A percentile compares a stretch with the other conserved stretches of the same genome.
Conservation (phyloP, 2,113 vertebrate species). For the Calyptomena viridis region DNA sequence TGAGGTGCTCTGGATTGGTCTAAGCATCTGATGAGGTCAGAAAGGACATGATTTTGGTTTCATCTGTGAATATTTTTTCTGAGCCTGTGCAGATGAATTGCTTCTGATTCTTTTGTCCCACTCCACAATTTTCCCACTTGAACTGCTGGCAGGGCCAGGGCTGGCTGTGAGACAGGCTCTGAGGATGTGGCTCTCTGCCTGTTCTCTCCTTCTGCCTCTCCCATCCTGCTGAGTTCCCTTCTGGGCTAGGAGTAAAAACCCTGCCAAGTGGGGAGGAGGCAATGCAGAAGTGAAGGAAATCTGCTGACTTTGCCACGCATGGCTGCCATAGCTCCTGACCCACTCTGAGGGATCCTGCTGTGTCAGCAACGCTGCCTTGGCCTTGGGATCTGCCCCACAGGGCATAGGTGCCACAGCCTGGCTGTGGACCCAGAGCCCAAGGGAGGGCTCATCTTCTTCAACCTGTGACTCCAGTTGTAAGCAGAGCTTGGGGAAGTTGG, state of each 20-base stretch:
- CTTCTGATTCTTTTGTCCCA: background rate
- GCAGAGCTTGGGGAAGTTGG: background rate
- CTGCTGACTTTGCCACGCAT: background rate
- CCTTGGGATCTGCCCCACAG: background rate
- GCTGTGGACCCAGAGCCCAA: background rate
- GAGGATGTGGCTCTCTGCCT: constrained; percentile 9
- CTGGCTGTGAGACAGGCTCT: background rate
- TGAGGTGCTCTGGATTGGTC: background rate
- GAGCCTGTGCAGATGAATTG: background rate
- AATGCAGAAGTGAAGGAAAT: background rate
- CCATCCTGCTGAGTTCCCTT: constrained; percentile 10
- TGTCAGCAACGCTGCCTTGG: background rate
- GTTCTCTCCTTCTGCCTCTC: constrained; percentile 6
- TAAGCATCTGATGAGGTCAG: background rate
- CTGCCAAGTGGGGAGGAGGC: background rate
- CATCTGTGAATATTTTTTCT: background rate
- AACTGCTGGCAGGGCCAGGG: constrained; percentile 3
- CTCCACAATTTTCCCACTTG: background rate
- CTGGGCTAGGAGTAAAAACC: background rate
- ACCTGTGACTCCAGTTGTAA: background rate
- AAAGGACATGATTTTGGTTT: background rate
- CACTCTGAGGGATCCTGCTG: background rate
- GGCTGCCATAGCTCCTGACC: background rate
- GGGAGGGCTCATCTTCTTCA: background rate
- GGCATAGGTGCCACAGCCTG: background rate